These are phyloP conservation scores for cat (Felis catus) DNA, from an alignment of 2,113 vertebrate species.

Conservation along the genomic window DNA sequence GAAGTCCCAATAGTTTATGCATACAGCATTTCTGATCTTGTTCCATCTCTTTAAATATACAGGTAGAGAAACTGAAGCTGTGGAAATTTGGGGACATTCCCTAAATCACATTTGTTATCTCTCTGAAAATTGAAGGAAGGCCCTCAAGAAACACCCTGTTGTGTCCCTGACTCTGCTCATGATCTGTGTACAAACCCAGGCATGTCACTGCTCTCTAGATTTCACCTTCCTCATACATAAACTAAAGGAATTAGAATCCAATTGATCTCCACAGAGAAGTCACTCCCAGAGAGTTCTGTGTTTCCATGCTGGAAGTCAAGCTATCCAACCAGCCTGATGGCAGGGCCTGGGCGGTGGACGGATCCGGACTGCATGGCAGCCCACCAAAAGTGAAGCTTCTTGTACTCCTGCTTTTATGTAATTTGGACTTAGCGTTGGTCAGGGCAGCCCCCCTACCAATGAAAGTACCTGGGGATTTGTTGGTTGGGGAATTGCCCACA, in stretches of 20 bases:
- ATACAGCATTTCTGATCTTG: background rate
- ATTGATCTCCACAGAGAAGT: background rate
- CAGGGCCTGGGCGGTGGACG: no score
- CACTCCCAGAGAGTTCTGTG: background rate
- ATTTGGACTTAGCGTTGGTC: no score
- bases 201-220: background rate
- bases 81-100: background rate
- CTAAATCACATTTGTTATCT: background rate
- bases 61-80: background rate
- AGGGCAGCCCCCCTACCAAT: no score
- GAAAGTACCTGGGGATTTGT: no score
- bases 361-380: no score
- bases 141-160: background rate
- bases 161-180: background rate
- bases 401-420: no score
- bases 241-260: background rate
- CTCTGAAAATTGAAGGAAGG: background rate
- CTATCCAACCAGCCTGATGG: no score
- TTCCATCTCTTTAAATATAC: background rate
- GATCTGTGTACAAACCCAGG: rapidly evolving
- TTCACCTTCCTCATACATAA: background rate
- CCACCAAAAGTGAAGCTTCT: no score
- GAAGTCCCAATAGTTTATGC: background rate
- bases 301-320: background rate
- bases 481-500: no score